Conservation (phyloP, 2,888 invertebrate species). For the Limnephilus auricula region DNA sequence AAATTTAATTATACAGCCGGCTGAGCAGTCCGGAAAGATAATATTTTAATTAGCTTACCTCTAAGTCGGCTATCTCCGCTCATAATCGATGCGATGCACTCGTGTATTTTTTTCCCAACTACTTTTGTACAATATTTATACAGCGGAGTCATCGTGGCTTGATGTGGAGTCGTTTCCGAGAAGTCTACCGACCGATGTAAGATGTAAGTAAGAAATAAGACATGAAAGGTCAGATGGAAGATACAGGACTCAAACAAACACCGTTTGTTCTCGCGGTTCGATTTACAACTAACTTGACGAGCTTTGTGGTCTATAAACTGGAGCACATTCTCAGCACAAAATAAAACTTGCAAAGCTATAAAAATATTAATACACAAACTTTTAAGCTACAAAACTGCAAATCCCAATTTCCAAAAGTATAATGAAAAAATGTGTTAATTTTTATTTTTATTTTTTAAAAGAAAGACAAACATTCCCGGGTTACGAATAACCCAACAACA, state of each 20-base stretch:
- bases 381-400: too few species aligned
- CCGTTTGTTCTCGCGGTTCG: background rate
- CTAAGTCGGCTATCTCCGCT: conserved; percentile 47
- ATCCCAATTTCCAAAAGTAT: too few species aligned
- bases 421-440: too few species aligned
- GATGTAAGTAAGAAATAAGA: background rate
- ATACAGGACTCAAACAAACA: background rate
- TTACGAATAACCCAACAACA: too few species aligned
- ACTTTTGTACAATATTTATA: conserved; percentile 43
- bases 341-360: too few species aligned
- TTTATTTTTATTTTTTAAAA: too few species aligned
- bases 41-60: conserved; percentile 61
- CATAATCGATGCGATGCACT: conserved; percentile 51
- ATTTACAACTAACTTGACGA: background rate
- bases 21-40: conserved; percentile 54
- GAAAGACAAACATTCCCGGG: too few species aligned
- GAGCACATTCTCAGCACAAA: background rate
- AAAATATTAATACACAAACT: too few species aligned
- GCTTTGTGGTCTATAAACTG: background rate
- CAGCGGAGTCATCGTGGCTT: conserved; percentile 12
- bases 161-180: conserved; percentile 12
- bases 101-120: conserved; percentile 16
- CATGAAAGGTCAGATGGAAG: background rate
- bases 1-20: conserved; percentile 61
- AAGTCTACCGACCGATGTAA: background rate